phyloP scores from a whole-genome alignment of 2,888 invertebrate species.

The Callyntrura guangdongensis region DNA sequence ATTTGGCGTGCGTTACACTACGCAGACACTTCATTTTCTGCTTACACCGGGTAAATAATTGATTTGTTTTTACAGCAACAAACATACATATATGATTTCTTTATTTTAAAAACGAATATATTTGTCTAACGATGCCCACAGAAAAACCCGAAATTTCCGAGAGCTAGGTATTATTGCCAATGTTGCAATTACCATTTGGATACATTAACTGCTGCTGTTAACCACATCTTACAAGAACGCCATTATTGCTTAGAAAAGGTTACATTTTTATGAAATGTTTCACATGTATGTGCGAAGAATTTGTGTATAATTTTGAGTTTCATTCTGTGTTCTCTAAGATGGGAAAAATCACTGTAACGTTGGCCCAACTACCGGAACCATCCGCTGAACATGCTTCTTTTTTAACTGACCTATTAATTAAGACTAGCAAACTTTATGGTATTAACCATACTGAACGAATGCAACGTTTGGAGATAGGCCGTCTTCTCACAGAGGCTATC shows the following conservation, averaged over 20 bases:
- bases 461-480: constrained; percentile 84
- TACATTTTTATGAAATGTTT: background rate
- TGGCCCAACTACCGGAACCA: constrained; percentile 85
- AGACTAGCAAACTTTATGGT: constrained; percentile 85
- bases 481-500: constrained; percentile 83
- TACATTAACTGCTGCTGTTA: constrained; percentile 73
- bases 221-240: constrained; percentile 81
- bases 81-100: background rate
- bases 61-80: background rate
- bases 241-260: constrained; percentile 80
- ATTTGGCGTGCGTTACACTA: constrained; percentile 45
- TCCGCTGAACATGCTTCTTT: constrained; percentile 85
- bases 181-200: constrained; percentile 84
- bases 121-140: constrained; percentile 48
- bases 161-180: constrained; percentile 81
- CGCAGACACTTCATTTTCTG: constrained; percentile 53
- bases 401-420: constrained; percentile 85
- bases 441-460: constrained; percentile 85
- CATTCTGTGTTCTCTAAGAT: constrained; percentile 63
- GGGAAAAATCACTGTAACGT: constrained; percentile 71
- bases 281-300: background rate
- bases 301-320: background rate
- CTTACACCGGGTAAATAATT: constrained; percentile 62
- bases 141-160: constrained; percentile 82
- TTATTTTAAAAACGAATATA: background rate